Evolutionary conservation across 2,113 vertebrate species (phyloP), one percentile per base, ranked within the genome.

Genomic region (Chamaetylas fuelleborni): DNA sequence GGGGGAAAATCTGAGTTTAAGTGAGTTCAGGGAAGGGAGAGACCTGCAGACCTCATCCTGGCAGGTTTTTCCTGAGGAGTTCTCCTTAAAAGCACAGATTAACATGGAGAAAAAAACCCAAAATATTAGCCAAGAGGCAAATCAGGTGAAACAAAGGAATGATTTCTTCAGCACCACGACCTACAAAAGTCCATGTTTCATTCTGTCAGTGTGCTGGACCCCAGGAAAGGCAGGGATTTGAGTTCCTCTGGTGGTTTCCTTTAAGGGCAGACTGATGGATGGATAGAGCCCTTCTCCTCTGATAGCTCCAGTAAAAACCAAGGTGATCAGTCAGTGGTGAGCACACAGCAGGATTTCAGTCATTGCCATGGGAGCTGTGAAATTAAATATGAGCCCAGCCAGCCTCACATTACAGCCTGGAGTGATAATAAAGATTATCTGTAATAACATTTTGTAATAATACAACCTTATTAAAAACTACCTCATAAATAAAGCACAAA

Each of bases 401-500:
- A 88, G n/a, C 23, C 73, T 88, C 90, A 66, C 51, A 5, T 92
- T 70, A 81, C 89, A 83, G 33, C 34, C 66, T 78, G 73, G 31
- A 62, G 28, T 57, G 81, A 56, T 69, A 89, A 87, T 76, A 92
- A 94, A 95, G 38, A 84, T 88, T 73, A 86, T 56, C 42, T 74
- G 33, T 22, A 86, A 85, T 70, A 90, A 43, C 8, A 36, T 80
- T 87, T 88, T 83, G 26, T 31, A 77, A 83, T 66, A 88, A 54
- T 22, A 71, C 50, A 87, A 80, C 8, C n/a, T 76, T 80, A 64
- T 67, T 78, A 86, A 58, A 83, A 92, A 91, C 29, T 31, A 57
- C 25, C 24, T 88, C 90, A 62, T 82, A 92, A 97, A 95, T 91
- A 81, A 81, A 81, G 34, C 12, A 73, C 90, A 74, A 92, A 92